These are phyloP conservation scores for Orientallactaga sibirica DNA, from an alignment of 2,797 vertebrate genomes.

Conservation along the genomic window DNA sequence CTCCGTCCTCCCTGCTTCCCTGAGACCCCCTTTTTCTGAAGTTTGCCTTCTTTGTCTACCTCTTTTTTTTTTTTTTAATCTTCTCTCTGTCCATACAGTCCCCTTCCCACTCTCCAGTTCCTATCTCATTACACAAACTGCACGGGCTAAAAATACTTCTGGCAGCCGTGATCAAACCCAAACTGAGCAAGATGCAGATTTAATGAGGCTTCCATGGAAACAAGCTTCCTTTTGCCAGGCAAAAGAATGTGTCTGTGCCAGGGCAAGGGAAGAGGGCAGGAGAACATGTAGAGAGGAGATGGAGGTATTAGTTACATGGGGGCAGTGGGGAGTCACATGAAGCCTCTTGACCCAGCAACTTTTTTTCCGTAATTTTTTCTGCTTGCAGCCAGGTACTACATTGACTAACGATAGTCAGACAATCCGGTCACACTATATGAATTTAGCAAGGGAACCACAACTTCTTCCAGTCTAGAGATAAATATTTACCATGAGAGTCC, in stretches of 20 bases:
- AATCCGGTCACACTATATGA: neutral
- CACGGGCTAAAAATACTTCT: constrained; percentile 96
- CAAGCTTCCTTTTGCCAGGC: constrained; percentile 84
- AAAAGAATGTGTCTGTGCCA: constrained; percentile 69
- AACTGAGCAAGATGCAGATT: constrained; percentile 90
- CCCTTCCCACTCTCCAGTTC: constrained; percentile 84
- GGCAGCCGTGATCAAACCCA: constrained; percentile 90
- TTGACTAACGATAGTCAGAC: constrained; percentile 22
- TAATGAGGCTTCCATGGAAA: constrained; percentile 95
- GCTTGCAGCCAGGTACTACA: neutral
- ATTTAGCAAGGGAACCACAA: constrained; percentile 79
- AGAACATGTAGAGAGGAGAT: constrained; percentile 48
- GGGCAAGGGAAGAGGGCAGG: constrained; percentile 40
- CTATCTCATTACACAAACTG: constrained; percentile 93
- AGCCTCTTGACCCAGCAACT: constrained; percentile 54
- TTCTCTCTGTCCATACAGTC: constrained; percentile 51
- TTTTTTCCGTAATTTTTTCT: constrained; percentile 59
- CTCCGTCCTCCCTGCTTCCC: neutral
- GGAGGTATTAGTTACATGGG: constrained; percentile 55
- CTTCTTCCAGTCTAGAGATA: constrained; percentile 84
- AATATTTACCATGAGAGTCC: constrained; percentile 86
- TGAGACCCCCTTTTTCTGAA: constrained; percentile 9
- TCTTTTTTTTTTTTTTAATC: neutral
- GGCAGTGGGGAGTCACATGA: constrained; percentile 35
- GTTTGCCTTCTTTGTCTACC: neutral